A percentile compares a stretch with the other conserved stretches of the same genome.
These are phyloP conservation scores for Pseudomyrmex flavicornis DNA, from an alignment of 1,140 invertebrate genomes.

Conservation along the genomic window DNA sequence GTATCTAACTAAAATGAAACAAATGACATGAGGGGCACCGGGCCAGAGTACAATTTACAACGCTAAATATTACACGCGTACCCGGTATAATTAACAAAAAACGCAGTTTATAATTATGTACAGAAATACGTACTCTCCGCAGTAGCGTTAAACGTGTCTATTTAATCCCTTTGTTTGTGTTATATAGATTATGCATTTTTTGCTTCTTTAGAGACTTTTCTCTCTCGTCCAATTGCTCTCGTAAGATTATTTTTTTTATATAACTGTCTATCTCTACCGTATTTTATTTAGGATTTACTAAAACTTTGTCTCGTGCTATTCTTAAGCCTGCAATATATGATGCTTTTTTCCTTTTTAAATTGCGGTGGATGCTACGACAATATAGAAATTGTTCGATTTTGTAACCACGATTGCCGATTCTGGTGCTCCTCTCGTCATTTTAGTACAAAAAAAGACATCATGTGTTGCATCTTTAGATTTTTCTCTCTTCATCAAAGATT, in stretches of 20 bases:
- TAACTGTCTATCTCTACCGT: no score
- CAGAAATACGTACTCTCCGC: slow-evolving; percentile 23
- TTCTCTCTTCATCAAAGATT: neutral
- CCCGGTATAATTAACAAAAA: slow-evolving; percentile 65
- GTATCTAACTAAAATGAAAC: slow-evolving; percentile 20
- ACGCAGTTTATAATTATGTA: slow-evolving; percentile 56
- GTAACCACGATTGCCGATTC: no score
- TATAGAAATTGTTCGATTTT: no score
- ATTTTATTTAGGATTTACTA: no score
- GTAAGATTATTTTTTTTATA: neutral
- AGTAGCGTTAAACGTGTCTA: slow-evolving; percentile 20
- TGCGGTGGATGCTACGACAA: no score
- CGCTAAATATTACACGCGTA: slow-evolving; percentile 74
- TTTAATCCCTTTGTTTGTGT: neutral
- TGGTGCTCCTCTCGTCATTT: no score
- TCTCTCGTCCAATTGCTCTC: neutral
- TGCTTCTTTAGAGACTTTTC: neutral
- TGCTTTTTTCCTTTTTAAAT: no score
- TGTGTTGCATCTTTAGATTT: neutral
- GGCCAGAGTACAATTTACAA: slow-evolving; percentile 69
- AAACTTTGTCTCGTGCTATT: no score
- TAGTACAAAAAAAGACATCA: no score
- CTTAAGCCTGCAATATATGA: no score
- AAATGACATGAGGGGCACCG: slow-evolving; percentile 12
- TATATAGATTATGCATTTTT: neutral